Base-by-base conservation (phyloP, 1,140 invertebrate species). In the Globodera rostochiensis region DNA sequence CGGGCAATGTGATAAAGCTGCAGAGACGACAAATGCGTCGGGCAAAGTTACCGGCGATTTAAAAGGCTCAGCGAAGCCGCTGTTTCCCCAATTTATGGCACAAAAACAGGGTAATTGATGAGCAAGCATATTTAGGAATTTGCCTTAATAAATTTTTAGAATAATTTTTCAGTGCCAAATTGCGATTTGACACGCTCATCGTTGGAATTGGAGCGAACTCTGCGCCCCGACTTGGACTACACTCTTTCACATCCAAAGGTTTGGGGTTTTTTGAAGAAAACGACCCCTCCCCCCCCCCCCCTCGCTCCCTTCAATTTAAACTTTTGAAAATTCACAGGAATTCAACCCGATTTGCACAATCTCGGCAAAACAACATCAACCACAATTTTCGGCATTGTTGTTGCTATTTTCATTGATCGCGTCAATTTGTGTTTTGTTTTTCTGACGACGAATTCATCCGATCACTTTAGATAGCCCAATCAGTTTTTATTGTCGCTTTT, bases 221-320 rank as follows among this genome's bases (percentile, higher is more conserved):
- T 69, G 49, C 66, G 64, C 25, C 21, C 53, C 9, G 77, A 78
- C 21, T 69, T 78, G 70, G 64, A 78, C 19, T 78, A 78, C 47
- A 69, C 77, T 9, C 57, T 13, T 70, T 64, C 77, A 64, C 77
- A 78, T 78, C 77, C 64, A 45, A 78, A 71, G 77, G 77, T 77
- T 21, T 53, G 50, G 36, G 36, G 1, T 36, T 36, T 36, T 7
- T 53, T 19, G 25, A 25, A 57, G 11, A 76, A 75, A 75, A n/a
- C 25, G 64, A 36, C 25, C 25, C 25, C 25, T 2, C 25, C 2
- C 25, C 25, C 25, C 25, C 2, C 25, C 25, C 25, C 2, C 6
- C n/a, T n/a, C n/a, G n/a, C n/a, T n/a, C n/a, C n/a, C n/a, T n/a
- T n/a, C n/a, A n/a, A n/a, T n/a, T 53, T 53, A 53, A 53, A 53